A percentile compares a stretch with the other conserved stretches of the same genome.
Evolutionary conservation across 2,797 vertebrate genomes (phyloP).

Genomic region (Myripristis jacobus): DNA sequence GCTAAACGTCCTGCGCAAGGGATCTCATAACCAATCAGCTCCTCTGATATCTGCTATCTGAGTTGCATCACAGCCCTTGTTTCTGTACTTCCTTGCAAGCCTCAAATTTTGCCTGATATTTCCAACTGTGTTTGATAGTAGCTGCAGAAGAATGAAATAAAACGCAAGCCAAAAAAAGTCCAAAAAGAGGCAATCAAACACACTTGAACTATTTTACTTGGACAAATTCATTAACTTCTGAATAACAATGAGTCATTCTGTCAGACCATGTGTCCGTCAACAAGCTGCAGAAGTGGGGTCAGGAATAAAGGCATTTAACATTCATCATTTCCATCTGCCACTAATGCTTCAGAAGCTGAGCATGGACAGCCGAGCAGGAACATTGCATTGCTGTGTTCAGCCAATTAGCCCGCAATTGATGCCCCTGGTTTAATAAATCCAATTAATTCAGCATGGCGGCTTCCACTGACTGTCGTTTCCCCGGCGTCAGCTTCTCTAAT

Average conservation of each 20-base stretch:
- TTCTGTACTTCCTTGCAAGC: background rate
- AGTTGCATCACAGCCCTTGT: background rate
- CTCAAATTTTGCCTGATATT: constrained; percentile 3
- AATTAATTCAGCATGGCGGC: constrained; percentile 47
- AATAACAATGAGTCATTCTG: background rate
- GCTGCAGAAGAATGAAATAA: background rate
- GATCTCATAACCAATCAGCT: constrained; percentile 26
- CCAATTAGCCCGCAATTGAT: constrained; percentile 39
- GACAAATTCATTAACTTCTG: background rate
- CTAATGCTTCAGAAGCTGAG: constrained; percentile 13
- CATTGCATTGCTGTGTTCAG: constrained; percentile 8
- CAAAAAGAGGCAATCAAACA: background rate
- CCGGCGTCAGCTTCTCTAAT: constrained; percentile 35
- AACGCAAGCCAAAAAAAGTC: background rate
- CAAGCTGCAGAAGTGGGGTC: background rate
- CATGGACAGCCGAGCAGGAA: constrained; percentile 1
- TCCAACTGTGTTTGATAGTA: background rate
- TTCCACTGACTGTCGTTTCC: constrained; percentile 6
- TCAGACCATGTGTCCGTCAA: background rate
- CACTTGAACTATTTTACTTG: background rate
- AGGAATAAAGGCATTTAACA: constrained; percentile 2
- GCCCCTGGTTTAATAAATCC: constrained; percentile 29
- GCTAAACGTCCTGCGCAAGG: constrained; percentile 28
- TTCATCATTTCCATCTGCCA: constrained; percentile 18
- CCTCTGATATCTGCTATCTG: constrained; percentile 12